Base-by-base conservation (phyloP, 2,797 vertebrate species). In the Macropus fuliginosus region DNA sequence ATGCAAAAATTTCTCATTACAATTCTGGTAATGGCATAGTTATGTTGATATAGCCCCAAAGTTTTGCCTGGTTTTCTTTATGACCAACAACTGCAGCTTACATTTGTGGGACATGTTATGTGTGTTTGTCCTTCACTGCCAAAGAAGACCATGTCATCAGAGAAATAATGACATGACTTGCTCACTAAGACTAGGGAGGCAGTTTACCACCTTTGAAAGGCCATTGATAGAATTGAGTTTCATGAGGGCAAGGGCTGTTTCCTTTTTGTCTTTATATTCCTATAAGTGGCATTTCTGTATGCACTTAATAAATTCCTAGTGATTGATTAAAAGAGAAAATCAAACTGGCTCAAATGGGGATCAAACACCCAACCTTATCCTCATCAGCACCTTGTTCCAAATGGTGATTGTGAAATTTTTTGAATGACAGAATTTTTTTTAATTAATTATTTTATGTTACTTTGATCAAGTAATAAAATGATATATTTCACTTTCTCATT, bases 401-500 rank as follows among this genome's bases (percentile, higher is more conserved):
- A 91, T 13, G 2, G 52, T 56, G n/a, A 54, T 50, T 5, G 81
- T 50, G 14, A 87, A 91, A 95, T 40, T 57, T 93, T 96, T 62
- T 54, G n/a, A 54, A 4, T 54, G 89, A 21, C n/a, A 46, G 29
- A 81, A 81, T 27, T 87, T 87, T 87, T 56, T 46, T 24, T 1
- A 90, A 59, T 34, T 66, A 66, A 93, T 92, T 29, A 55, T 66
- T 54, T 55, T 1, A 24, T 81, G 66, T 54, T 93, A 93, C 56
- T 40, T 66, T 55, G 50, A 74, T 94, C 40, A 91, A 96, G 56
- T 94, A 96, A 59, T 89, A 91, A 89, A 28, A 57, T 91, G 28
- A 29, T n/a, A 50, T 87, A 92, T 96, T 94, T 74, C 96, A 96
- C 55, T 90, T 14, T 94, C 89, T 93, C 57, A 87, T 96, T 96